Base-by-base conservation (phyloP, 2,888 invertebrate species). In the Perizoma affinitatum region DNA sequence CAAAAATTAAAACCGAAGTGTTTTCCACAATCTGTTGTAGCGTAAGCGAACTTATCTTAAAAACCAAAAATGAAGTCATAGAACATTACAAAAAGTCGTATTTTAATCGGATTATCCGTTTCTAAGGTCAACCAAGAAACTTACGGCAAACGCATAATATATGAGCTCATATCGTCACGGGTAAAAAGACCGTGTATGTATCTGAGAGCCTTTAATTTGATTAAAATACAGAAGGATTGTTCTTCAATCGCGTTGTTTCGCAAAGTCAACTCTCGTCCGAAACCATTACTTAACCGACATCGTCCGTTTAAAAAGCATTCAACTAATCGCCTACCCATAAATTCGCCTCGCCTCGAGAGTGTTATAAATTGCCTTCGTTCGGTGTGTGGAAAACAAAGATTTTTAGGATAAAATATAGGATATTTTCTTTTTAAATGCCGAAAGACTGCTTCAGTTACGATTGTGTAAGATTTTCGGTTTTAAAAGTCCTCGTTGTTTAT, bases 321-420 rank as follows among this genome's bases (percentile, higher is more conserved):
- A 74, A 78, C 79, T 85, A 83, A 86, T 85, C 84, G 82, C 67
- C 49, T 65, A 38, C 59, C 75, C 79, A 84, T 84, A 84, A 84
- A 84, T 83, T 74, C 55, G 55, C 63, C 68, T 55, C 61, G 66
- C 55, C 76, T 71, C 73, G 10, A 61, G 69, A 73, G 73, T 60
- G 67, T 66, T 69, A 70, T 75, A 76, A 78, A 78, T 78, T 66
- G 70, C 64, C 66, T 65, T 69, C 52, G 57, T 43, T 51, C 54
- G 64, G 57, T 44, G 61, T 58, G 62, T 43, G 57, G 55, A 58
- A 61, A 53, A 50, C 58, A 55, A 61, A 45, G 56, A 56, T 61
- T 63, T 52, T 47, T 50, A 33, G 40, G 55, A 54, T 61, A 63
- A 57, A 52, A 54, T 57, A 44, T 47, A 38, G 45, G 38, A 43